These are phyloP conservation scores for Drosophila carrolli DNA, from an alignment of 1,140 invertebrate species.

Conservation along the genomic window DNA sequence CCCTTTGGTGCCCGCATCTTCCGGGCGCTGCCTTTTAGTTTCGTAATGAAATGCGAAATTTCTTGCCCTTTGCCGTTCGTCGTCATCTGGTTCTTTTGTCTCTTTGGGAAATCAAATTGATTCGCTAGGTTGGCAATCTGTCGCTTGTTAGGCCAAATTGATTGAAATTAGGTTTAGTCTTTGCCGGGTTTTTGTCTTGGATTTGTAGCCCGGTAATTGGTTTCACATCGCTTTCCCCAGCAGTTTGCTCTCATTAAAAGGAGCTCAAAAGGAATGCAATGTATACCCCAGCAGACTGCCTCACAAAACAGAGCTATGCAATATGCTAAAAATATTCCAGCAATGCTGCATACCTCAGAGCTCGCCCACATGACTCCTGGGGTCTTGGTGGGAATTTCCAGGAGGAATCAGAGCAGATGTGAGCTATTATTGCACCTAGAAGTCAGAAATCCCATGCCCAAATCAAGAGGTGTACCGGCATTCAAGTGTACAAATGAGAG, in stretches of 20 bases:
- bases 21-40: constrained; percentile 55
- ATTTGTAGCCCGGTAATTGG: constrained; percentile 60
- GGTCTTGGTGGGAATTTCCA: neutral
- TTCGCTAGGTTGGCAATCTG: constrained; percentile 76
- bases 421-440: constrained; percentile 55
- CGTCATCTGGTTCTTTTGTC: constrained; percentile 38
- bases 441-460: constrained; percentile 33
- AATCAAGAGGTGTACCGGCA: neutral
- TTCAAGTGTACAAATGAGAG: constrained; percentile 17
- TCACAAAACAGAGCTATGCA: constrained; percentile 3
- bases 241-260: constrained; percentile 37
- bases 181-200: constrained; percentile 14
- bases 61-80: constrained; percentile 35
- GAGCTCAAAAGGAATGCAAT: constrained; percentile 30
- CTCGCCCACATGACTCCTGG: constrained; percentile 4
- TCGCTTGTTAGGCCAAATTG: constrained; percentile 76
- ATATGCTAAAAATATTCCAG: constrained; percentile 28
- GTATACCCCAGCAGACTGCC: constrained; percentile 11
- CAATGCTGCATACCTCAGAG: constrained; percentile 20
- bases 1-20: constrained; percentile 38
- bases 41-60: constrained; percentile 72
- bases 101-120: constrained; percentile 59
- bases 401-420: constrained; percentile 14
- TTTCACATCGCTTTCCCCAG: constrained; percentile 13
- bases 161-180: constrained; percentile 73